phyloP scores from a whole-genome alignment of 1,140 invertebrate species.

The Papilio xuthus region DNA sequence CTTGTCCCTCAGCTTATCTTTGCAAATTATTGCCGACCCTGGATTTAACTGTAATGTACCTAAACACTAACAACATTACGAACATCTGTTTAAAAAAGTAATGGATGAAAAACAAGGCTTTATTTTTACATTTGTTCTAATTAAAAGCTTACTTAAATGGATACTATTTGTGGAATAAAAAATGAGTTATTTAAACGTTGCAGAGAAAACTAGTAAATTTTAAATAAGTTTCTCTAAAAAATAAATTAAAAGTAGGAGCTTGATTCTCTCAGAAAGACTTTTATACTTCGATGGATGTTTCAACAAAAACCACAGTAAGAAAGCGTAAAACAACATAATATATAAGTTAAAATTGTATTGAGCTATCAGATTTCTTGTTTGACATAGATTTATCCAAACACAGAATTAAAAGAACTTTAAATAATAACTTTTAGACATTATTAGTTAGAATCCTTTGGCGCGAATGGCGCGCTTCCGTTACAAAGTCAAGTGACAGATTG shows the following conservation, averaged over 20 bases:
- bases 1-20: constrained; percentile 28
- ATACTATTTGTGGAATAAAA: constrained; percentile 25
- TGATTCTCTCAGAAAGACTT: too few relatives aligned
- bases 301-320: too few relatives aligned
- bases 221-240: too few relatives aligned
- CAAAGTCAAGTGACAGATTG: too few relatives aligned
- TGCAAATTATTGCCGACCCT: constrained; percentile 32
- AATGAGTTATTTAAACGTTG: not conserved
- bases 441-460: too few relatives aligned
- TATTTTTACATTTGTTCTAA: not conserved
- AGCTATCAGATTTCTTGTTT: not conserved
- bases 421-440: too few relatives aligned
- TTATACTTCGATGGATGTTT: too few relatives aligned
- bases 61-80: not conserved
- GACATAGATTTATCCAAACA: not conserved
- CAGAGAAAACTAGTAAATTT: too few relatives aligned
- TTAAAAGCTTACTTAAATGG: not conserved
- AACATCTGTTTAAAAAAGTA: constrained; percentile 16
- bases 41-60: constrained; percentile 11
- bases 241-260: too few relatives aligned
- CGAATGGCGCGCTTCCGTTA: too few relatives aligned
- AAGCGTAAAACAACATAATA: too few relatives aligned
- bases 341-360: too few relatives aligned
- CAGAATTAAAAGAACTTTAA: not conserved
- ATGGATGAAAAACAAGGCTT: not conserved